These are phyloP conservation scores for Melieria omissa DNA, from an alignment of 2,888 invertebrate genomes.

Conservation along the genomic window DNA sequence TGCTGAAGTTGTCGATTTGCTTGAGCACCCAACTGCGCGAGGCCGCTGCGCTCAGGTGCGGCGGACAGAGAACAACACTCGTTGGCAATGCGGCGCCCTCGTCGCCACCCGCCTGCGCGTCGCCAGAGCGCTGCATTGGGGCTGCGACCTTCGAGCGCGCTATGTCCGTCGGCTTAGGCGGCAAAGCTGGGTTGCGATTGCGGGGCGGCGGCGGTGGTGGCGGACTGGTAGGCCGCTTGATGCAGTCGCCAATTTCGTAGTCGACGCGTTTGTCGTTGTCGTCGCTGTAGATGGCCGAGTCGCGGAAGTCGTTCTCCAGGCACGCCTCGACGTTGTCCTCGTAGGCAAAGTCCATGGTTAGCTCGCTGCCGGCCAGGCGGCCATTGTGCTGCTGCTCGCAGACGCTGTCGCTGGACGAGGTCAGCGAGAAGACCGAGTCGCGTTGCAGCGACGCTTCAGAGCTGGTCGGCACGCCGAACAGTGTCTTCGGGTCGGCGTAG, in stretches of 20 bases:
- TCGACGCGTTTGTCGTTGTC: slow-evolving; percentile 64
- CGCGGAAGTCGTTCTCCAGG: slow-evolving; percentile 77
- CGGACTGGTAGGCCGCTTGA: slow-evolving; percentile 52
- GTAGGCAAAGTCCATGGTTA: slow-evolving; percentile 75
- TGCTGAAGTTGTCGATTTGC: slow-evolving; percentile 66
- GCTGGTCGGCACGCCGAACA: slow-evolving; percentile 66
- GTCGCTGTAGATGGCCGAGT: slow-evolving; percentile 87
- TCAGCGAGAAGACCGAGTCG: slow-evolving; percentile 66
- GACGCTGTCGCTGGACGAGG: slow-evolving; percentile 66
- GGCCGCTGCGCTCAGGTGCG: slow-evolving; percentile 56
- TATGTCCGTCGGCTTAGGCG: slow-evolving; percentile 52
- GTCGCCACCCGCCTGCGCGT: slow-evolving; percentile 25
- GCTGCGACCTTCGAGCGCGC: slow-evolving; percentile 30
- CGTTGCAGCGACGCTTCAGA: slow-evolving; percentile 59
- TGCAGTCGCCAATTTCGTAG: slow-evolving; percentile 44
- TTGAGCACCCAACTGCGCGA: slow-evolving; percentile 66
- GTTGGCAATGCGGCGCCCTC: slow-evolving; percentile 38
- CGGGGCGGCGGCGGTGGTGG: slow-evolving; percentile 56
- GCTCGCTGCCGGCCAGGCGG: not conserved
- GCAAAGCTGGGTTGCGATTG: slow-evolving; percentile 50
- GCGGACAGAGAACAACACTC: slow-evolving; percentile 55
- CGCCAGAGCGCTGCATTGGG: not conserved
- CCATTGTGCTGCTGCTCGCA: slow-evolving; percentile 52
- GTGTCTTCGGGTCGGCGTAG: slow-evolving; percentile 83
- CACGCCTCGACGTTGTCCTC: slow-evolving; percentile 80